Conservation (phyloP, 2,113 vertebrate genomes). For the Neolamprologus hecqui region DNA sequence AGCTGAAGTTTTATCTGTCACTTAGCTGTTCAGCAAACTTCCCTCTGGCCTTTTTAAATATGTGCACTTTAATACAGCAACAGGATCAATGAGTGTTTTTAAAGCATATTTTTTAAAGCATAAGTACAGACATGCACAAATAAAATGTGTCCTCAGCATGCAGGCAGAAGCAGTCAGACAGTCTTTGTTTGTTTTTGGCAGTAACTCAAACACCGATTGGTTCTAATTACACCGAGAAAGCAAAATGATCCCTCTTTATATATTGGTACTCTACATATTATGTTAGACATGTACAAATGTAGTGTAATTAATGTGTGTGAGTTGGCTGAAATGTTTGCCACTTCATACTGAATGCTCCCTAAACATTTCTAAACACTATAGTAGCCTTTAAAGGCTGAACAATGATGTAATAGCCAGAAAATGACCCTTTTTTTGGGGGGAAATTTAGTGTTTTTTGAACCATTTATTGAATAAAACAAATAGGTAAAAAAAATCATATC, state of each 20-base stretch:
- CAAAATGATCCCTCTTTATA: not conserved
- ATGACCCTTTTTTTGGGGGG: rapidly evolving
- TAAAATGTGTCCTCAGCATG: rapidly evolving
- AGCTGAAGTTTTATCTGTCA: not conserved
- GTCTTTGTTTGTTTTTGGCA: not conserved
- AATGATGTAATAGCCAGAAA: not conserved
- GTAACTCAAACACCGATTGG: not conserved
- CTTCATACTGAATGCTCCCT: not conserved
- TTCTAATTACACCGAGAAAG: not conserved
- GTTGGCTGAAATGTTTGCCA: not conserved
- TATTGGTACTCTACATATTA: not conserved
- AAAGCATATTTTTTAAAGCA: not conserved
- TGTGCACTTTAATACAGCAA: rapidly evolving
- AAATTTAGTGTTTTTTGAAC: not conserved
- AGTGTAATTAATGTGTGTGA: not conserved
- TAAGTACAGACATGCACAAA: not conserved
- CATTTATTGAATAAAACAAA: not conserved
- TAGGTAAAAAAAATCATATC: not conserved
- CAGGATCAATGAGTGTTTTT: not conserved
- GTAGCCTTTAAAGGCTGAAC: not conserved
- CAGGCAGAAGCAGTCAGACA: not conserved
- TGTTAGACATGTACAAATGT: not conserved
- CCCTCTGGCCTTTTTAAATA: not conserved
- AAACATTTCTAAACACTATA: not conserved
- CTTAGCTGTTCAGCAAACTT: not conserved